phyloP scores from a whole-genome alignment of 1,140 invertebrate species.

The Stratiolaelaps scimitus region DNA sequence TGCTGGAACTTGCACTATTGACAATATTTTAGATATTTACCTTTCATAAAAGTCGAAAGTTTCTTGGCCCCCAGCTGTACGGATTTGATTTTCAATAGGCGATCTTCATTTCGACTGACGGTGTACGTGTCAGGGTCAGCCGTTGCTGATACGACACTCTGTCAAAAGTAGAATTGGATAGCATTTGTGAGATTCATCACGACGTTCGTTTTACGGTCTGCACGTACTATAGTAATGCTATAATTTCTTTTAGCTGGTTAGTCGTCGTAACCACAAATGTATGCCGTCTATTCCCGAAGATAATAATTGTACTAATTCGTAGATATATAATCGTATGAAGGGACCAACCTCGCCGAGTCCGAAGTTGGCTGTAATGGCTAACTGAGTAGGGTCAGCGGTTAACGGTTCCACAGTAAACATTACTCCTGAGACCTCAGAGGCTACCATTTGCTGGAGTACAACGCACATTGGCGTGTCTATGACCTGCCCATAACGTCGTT shows the following conservation, averaged over 20 bases:
- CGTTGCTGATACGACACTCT: slow-evolving; percentile 54
- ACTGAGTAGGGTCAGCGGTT: background rate
- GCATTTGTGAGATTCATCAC: background rate
- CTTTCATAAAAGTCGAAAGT: background rate
- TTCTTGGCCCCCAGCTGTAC: background rate
- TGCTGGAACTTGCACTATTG: too few relatives aligned
- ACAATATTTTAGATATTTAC: background rate
- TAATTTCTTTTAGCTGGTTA: too few relatives aligned
- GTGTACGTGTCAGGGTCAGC: slow-evolving; percentile 55
- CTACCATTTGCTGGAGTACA: background rate
- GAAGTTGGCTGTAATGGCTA: background rate
- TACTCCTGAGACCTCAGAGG: slow-evolving; percentile 11
- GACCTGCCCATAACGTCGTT: slow-evolving; percentile 1
- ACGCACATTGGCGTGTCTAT: background rate
- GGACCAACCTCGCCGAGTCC: slow-evolving; percentile 44
- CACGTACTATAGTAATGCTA: too few relatives aligned
- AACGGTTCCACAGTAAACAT: slow-evolving; percentile 5
- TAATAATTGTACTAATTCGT: too few relatives aligned
- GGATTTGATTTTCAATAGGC: background rate
- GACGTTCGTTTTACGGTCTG: background rate
- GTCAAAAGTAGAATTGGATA: slow-evolving; percentile 43
- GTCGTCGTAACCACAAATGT: too few relatives aligned
- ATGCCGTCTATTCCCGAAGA: too few relatives aligned
- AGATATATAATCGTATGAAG: background rate
- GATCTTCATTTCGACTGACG: background rate